Percentiles rank a stretch among this genome's conserved stretches.
These are phyloP conservation scores for Anoplopoma fimbria DNA, from an alignment of 2,113 vertebrate species.

Conservation along the genomic window DNA sequence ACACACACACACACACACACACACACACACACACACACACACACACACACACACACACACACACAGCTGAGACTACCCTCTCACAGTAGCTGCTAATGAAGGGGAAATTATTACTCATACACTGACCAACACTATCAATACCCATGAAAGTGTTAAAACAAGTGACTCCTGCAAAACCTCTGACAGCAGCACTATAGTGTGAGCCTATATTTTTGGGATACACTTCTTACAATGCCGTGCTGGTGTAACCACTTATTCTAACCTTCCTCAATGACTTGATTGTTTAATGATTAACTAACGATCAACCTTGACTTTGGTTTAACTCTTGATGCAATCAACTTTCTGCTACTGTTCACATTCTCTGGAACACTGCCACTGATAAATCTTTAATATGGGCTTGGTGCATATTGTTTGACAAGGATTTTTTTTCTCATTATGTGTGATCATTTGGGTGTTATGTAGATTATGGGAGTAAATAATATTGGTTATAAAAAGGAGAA, in stretches of 20 bases:
- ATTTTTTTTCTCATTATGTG: background rate
- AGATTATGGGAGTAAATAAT: background rate
- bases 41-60: too few relatives aligned
- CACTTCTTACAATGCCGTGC: background rate
- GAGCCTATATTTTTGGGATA: background rate
- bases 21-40: too few relatives aligned
- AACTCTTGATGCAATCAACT: background rate
- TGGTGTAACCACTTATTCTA: too few relatives aligned
- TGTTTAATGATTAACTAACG: background rate
- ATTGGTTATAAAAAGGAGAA: background rate
- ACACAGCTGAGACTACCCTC: too few relatives aligned
- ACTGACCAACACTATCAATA: too few relatives aligned
- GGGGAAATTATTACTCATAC: too few relatives aligned
- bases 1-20: too few relatives aligned
- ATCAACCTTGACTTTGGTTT: background rate
- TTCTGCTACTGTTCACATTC: background rate
- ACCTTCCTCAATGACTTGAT: background rate
- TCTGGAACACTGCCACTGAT: background rate
- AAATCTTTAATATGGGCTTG: background rate
- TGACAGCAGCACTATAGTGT: background rate
- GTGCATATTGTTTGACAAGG: background rate
- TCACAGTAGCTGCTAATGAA: too few relatives aligned
- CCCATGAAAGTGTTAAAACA: too few relatives aligned
- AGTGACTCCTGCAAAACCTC: background rate
- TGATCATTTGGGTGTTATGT: background rate